Evolutionary conservation across 2,888 invertebrate species (phyloP), one percentile per base, ranked within the genome.

Genomic region (Liodrosophila aerea): DNA sequence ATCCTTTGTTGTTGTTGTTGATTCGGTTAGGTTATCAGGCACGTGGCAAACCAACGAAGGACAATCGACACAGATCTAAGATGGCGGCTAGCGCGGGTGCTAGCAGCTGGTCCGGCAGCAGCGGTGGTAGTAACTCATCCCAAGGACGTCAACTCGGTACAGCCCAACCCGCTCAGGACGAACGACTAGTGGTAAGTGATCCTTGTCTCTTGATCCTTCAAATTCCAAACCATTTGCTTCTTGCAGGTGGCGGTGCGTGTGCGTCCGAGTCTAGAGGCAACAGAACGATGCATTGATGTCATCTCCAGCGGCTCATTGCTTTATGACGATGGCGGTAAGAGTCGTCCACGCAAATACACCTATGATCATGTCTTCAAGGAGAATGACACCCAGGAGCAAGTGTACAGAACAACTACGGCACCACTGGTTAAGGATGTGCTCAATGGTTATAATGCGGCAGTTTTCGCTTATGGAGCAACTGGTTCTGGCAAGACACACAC

Each of bases 301-400:
- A 83, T 89, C 22, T 89, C 90, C 1, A 86, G 87, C 8, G 88
- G 88, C 41, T 88, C 91, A 0, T 64, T 91, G 9, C 76, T 89
- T 0, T 91, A 89, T 47, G 90, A 91, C 54, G 91, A 91, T 54
- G 90, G 91, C 54, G 91, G 92, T 15, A 93, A 93, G 56, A 91
- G 91, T 49, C 92, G 93, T 13, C 96, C 97, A 66, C 94, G 95
- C 69, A 95, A 96, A 87, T 98, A 97, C 90, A 93, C 94, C 2
- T 98, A 97, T 89, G 98, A 98, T 88, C 92, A 94, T 49, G 96
- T 96, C 7, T 97, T 98, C 87, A 95, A 94, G 46, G 97, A 97
- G 87, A 93, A 94, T 65, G 94, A 96, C 15, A 93, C 95, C 0
- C 97, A 89, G 86, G 94, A 95, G 86, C 93, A 95, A 46, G 97